These are phyloP conservation scores for Cygnus atratus DNA, from an alignment of 2,113 vertebrate genomes.

Conservation along the genomic window DNA sequence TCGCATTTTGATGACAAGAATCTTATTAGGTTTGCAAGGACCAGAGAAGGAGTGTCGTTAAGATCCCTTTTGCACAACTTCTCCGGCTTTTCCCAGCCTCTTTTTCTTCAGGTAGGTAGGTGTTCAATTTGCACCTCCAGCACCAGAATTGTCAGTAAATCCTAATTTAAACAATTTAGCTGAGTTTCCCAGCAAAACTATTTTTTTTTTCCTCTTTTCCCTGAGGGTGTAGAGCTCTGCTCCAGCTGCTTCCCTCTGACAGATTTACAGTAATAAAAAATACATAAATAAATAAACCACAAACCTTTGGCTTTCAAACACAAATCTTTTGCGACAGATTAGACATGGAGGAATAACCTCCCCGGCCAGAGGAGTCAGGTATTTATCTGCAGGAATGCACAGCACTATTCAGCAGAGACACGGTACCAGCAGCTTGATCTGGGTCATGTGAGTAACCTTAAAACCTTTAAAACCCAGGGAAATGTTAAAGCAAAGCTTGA, in stretches of 20 bases:
- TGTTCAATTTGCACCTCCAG: conserved; percentile 46
- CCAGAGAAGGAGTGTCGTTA: background rate
- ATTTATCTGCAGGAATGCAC: conserved; percentile 53
- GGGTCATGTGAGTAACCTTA: conserved; percentile 27
- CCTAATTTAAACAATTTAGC: conserved; percentile 61
- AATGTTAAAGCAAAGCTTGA: background rate
- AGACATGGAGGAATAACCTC: conserved; percentile 33
- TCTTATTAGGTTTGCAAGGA: background rate
- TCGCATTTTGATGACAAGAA: background rate
- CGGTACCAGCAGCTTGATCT: conserved; percentile 4
- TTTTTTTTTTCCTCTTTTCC: conserved; percentile 32
- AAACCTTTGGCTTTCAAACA: conserved; percentile 40
- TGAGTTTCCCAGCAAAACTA: conserved; percentile 40
- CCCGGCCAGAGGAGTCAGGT: background rate
- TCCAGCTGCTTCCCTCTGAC: conserved; percentile 52
- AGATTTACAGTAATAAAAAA: conserved; percentile 62
- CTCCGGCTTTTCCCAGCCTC: conserved; percentile 11
- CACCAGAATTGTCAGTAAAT: conserved; percentile 48
- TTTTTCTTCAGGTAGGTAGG: conserved; percentile 12
- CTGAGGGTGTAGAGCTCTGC: conserved; percentile 42
- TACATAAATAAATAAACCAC: conserved; percentile 51
- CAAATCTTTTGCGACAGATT: conserved; percentile 65
- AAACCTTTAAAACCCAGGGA: conserved; percentile 23
- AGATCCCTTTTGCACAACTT: background rate
- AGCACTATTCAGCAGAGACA: background rate